Evolutionary conservation across 2,113 vertebrate species (phyloP).

Genomic region (Vombatus ursinus): DNA sequence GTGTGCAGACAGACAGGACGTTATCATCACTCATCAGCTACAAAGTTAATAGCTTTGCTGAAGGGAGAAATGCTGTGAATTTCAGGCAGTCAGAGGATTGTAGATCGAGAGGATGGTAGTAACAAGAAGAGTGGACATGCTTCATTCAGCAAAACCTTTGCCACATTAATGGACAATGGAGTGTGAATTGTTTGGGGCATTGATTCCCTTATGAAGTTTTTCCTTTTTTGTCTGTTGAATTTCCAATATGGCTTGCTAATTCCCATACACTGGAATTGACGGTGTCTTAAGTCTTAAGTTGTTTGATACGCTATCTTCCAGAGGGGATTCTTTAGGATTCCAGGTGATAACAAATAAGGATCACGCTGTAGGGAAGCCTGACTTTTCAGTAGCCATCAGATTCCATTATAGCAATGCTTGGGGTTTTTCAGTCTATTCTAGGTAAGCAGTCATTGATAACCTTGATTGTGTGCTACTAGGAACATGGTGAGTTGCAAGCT

Average conservation of each 20-base stretch:
- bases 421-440: slow-evolving; percentile 13
- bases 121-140: not conserved
- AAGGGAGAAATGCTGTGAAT: slow-evolving; percentile 39
- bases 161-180: not conserved
- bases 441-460: not conserved
- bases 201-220: slow-evolving; percentile 42
- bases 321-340: slow-evolving; percentile 16
- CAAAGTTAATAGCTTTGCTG: not conserved
- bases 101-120: not conserved
- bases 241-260: slow-evolving; percentile 32
- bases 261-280: slow-evolving; percentile 24
- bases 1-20: slow-evolving; percentile 12
- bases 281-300: slow-evolving; percentile 18
- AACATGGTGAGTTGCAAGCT: not conserved
- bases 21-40: not conserved
- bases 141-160: slow-evolving; percentile 35
- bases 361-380: not conserved
- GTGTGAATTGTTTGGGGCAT: slow-evolving; percentile 17
- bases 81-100: slow-evolving; percentile 1
- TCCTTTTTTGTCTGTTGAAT: slow-evolving; percentile 34
- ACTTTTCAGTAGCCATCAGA: slow-evolving; percentile 2
- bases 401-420: slow-evolving; percentile 16
- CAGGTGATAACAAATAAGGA: not conserved
- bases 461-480: slow-evolving; percentile 1
- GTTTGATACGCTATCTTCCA: not conserved